Conservation (phyloP, 1,140 invertebrate species). For the Drosophila azteca region DNA sequence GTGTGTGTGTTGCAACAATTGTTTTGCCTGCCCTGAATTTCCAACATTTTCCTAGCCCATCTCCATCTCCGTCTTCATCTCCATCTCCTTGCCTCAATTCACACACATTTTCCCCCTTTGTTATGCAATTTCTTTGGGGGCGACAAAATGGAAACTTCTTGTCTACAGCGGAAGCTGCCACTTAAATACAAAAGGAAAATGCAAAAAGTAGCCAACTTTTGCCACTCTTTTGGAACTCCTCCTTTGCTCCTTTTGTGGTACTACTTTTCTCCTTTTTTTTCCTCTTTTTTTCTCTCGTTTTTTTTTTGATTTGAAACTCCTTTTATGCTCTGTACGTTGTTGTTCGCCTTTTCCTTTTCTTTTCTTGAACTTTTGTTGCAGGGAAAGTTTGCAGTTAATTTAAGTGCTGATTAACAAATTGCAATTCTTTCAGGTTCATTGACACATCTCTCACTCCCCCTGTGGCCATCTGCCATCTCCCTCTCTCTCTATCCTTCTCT, state of each 20-base stretch:
- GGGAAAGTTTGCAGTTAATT: conserved; percentile 34
- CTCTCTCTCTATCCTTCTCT: not conserved
- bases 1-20: conserved; percentile 53
- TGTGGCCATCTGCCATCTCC: not conserved
- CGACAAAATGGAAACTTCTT: conserved; percentile 48
- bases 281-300: no score
- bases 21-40: conserved; percentile 25
- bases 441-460: conserved; percentile 12
- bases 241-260: not conserved
- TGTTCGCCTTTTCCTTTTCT: not conserved
- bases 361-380: not conserved
- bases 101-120: conserved; percentile 20
- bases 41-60: conserved; percentile 6
- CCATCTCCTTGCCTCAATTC: no score
- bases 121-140: conserved; percentile 47
- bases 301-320: no score
- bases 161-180: conserved; percentile 44
- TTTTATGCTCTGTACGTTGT: no score
- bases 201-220: not conserved
- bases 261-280: no score
- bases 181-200: conserved; percentile 37
- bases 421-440: conserved; percentile 47
- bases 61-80: no score
- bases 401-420: conserved; percentile 42
- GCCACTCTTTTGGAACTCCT: not conserved